Percentiles rank a stretch among this genome's conserved stretches.
Evolutionary conservation across 2,113 vertebrate species (phyloP).

Genomic region (Alexandromys fortis): DNA sequence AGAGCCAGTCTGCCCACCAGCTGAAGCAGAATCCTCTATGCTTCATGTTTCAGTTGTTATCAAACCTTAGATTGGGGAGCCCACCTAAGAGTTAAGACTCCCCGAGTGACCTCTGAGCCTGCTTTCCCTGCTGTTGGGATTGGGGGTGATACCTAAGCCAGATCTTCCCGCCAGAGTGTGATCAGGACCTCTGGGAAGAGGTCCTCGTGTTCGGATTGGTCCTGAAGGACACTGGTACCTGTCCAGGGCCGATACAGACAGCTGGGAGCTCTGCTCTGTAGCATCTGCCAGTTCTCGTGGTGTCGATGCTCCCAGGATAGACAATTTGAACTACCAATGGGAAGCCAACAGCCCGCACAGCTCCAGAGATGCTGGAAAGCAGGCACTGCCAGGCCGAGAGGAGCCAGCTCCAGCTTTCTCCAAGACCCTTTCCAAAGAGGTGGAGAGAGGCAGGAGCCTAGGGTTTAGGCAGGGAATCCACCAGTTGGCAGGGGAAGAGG

Average conservation of each 20-base stretch:
- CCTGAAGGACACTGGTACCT: neutral
- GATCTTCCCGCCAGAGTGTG: neutral
- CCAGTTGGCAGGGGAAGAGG: neutral
- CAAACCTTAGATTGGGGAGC: neutral
- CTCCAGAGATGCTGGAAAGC: slow-evolving; percentile 7
- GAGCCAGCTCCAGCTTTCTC: neutral
- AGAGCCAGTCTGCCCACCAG: neutral
- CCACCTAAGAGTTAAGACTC: neutral
- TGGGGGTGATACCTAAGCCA: neutral
- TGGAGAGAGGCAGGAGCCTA: neutral
- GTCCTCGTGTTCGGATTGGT: neutral
- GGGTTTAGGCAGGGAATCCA: too few relatives aligned
- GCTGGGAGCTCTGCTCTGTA: neutral
- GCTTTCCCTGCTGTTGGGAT: neutral
- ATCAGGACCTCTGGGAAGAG: neutral
- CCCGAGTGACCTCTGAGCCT: neutral
- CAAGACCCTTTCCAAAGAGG: slow-evolving; percentile 2
- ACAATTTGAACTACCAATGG: neutral
- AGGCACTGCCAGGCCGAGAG: neutral
- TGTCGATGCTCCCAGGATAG: slow-evolving; percentile 37
- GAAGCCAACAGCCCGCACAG: slow-evolving; percentile 32
- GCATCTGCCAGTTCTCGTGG: slow-evolving; percentile 29
- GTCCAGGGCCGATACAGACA: neutral
- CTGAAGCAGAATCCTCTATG: neutral
- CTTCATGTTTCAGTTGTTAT: neutral